Evolutionary conservation across 2,797 vertebrate genomes (phyloP).

Genomic region (Hemitrygon akajei): DNA sequence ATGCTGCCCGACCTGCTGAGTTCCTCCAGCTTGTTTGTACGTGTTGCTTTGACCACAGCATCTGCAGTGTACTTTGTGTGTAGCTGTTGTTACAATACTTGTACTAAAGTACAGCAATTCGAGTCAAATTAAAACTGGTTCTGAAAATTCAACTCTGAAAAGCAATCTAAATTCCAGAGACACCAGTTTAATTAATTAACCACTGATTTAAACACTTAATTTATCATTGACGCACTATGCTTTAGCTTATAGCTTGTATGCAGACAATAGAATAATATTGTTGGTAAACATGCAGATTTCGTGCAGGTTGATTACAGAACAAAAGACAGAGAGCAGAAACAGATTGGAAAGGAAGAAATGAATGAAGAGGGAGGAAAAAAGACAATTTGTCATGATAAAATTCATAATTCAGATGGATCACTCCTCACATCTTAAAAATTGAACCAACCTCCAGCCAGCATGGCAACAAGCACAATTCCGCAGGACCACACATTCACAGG

Average conservation of each 20-base stretch:
- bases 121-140: not conserved
- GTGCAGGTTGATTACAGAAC: not conserved
- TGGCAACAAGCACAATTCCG: slow-evolving; percentile 87
- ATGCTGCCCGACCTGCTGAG: too few relatives aligned
- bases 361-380: not conserved
- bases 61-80: too few relatives aligned
- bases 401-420: not conserved
- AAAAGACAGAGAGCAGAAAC: not conserved
- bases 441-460: slow-evolving; percentile 83
- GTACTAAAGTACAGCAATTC: not conserved
- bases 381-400: not conserved
- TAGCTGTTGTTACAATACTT: not conserved
- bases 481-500: slow-evolving; percentile 92
- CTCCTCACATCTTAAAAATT: not conserved
- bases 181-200: not conserved
- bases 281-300: not conserved
- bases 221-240: not conserved
- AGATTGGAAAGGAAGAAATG: not conserved
- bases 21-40: too few relatives aligned
- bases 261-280: not conserved
- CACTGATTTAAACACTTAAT: not conserved
- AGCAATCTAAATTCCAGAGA: not conserved
- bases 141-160: not conserved
- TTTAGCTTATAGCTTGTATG: not conserved
- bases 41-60: too few relatives aligned